Evolutionary conservation across 2,113 vertebrate genomes (phyloP).

Genomic region (Acinonyx jubatus): DNA sequence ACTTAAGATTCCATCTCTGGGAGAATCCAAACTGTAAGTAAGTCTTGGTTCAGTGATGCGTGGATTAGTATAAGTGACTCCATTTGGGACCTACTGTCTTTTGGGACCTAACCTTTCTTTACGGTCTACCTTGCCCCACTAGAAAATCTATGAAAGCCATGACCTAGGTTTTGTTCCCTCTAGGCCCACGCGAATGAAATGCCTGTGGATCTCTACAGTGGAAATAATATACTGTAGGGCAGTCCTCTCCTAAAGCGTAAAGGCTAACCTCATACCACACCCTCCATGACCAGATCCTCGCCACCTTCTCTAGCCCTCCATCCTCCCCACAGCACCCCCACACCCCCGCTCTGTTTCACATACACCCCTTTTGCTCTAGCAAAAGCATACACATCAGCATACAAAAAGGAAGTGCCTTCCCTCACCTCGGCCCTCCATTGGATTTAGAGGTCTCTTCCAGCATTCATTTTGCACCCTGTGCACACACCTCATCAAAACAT

Average conservation of each 20-base stretch:
- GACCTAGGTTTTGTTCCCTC: neutral
- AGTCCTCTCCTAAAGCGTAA: neutral
- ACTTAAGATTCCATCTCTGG: neutral
- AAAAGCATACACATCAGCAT: neutral
- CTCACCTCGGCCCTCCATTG: neutral
- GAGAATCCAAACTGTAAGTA: neutral
- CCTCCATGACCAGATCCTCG: neutral
- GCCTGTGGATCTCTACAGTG: neutral
- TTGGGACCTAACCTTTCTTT: neutral
- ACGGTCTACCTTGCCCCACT: neutral
- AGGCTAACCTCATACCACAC: neutral
- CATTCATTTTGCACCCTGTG: neutral
- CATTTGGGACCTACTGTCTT: neutral
- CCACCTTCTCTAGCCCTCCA: neutral
- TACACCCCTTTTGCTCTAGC: neutral
- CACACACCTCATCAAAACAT: neutral
- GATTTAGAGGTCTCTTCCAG: too few relatives aligned
- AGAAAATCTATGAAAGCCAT: neutral
- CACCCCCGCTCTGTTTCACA: too few relatives aligned
- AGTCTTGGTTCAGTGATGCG: neutral
- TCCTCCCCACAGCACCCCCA: too few relatives aligned
- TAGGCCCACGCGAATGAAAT: neutral
- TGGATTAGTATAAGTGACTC: neutral
- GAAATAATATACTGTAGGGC: neutral
- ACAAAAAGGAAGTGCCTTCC: neutral